Conservation (phyloP, 2,113 vertebrate species). For the Aptenodytes patagonicus region DNA sequence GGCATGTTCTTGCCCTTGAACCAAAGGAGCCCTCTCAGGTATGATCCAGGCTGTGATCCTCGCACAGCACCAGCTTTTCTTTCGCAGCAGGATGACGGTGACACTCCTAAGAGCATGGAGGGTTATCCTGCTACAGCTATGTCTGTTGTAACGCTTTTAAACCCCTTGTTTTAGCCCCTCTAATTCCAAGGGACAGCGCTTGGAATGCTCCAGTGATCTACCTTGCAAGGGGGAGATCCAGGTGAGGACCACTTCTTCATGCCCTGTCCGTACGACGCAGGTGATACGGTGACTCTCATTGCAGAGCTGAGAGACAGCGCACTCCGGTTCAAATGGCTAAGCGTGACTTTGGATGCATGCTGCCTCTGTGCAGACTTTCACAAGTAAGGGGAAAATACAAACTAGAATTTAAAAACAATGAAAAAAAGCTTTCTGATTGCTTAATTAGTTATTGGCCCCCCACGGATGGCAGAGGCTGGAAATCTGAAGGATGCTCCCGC, state of each 20-base stretch:
- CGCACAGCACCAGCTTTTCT: not conserved
- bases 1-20: not conserved
- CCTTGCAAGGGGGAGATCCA: not conserved
- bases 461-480: not conserved
- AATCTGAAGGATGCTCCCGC: not conserved
- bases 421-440: not conserved
- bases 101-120: not conserved
- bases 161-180: not conserved
- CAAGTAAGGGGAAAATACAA: not conserved
- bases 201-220: not conserved
- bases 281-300: accelerated
- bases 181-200: not conserved
- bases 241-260: not conserved
- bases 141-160: not conserved
- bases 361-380: not conserved
- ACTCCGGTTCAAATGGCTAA: accelerated
- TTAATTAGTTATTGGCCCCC: not conserved
- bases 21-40: not conserved
- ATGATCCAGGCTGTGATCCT: not conserved
- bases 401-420: not conserved
- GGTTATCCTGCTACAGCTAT: not conserved
- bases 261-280: accelerated
- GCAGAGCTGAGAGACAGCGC: not conserved
- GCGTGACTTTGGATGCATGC: not conserved
- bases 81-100: not conserved